Evolutionary conservation across 2,113 vertebrate species (phyloP), one percentile per base, ranked within the genome.

Genomic region (Zosterops pallidus): DNA sequence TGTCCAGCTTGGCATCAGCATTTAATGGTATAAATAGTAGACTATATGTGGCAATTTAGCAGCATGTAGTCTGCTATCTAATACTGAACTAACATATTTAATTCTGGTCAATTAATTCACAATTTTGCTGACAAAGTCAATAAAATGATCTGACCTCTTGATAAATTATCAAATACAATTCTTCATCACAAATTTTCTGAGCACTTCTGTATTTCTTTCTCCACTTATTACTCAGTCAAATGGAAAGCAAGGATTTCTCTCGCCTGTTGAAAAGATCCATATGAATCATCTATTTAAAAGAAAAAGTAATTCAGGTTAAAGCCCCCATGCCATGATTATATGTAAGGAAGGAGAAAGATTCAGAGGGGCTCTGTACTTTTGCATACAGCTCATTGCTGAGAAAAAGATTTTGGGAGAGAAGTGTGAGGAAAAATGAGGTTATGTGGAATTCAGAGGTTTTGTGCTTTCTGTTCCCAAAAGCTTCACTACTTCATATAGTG

Each of bases 251-350:
- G 12, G 7, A 72, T 50, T 91, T 85, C 41, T 49, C 16, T 37
- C 17, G 44, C 3, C 6, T 64, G 8, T 22, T 2, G 2, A 60
- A 22, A 74, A 59, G 13, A 14, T 52, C 1, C 57, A 29, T 60
- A 25, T 60, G n/a, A 68, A 31, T 70, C 17, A 52, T 53, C 37
- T 70, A 9, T 67, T 85, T 63, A 29, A 83, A 85, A 74, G 3
- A 49, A 12, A 78, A 82, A 44, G 1, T 63, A 71, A 82, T 42
- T 22, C 37, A 79, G 16, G 18, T 63, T 63, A 70, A 78, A 86
- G 5, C 3, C 4, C 23, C 21, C 4, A 9, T 65, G 12, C 8
- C 2, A 1, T 35, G 22, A n/a, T 53, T 70, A 49, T 14, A 50
- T 2, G 1, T 29, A 42, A 81, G 3, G 12, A 65, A 85, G 65